A percentile compares a stretch with the other conserved stretches of the same genome.
Conservation (phyloP, 1,140 invertebrate species). For the Lucilia sericata region DNA sequence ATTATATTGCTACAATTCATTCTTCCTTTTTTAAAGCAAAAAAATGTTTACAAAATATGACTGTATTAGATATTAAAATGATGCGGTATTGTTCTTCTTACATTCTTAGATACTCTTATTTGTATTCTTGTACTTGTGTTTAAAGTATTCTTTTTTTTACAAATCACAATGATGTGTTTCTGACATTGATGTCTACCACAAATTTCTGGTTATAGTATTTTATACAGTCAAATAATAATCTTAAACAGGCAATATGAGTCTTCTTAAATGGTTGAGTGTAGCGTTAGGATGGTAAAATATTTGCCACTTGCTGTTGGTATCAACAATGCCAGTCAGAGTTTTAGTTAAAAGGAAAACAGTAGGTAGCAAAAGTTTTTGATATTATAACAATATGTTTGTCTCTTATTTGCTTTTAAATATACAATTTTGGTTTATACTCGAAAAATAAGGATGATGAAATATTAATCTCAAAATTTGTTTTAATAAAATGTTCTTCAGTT, state of each 20-base stretch:
- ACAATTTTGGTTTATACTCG: no score
- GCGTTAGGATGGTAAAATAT: neutral
- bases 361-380: neutral
- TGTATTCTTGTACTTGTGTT: no score
- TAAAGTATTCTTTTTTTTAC: neutral
- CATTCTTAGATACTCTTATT: no score
- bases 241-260: neutral
- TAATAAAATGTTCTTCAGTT: no score
- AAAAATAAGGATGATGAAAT: no score
- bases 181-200: slow-evolving; percentile 37
- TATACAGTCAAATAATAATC: slow-evolving; percentile 37
- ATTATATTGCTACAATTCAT: neutral
- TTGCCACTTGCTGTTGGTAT: neutral
- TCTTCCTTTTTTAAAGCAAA: neutral
- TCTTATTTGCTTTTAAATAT: no score
- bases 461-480: no score
- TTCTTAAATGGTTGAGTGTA: no score
- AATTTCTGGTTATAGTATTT: slow-evolving; percentile 30
- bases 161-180: slow-evolving; percentile 25
- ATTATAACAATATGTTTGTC: no score
- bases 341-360: neutral
- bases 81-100: no score
- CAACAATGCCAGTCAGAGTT: neutral
- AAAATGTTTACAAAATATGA: neutral
- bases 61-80: neutral